phyloP scores from a whole-genome alignment of 1,140 invertebrate genomes.

The Theocolax elegans region DNA sequence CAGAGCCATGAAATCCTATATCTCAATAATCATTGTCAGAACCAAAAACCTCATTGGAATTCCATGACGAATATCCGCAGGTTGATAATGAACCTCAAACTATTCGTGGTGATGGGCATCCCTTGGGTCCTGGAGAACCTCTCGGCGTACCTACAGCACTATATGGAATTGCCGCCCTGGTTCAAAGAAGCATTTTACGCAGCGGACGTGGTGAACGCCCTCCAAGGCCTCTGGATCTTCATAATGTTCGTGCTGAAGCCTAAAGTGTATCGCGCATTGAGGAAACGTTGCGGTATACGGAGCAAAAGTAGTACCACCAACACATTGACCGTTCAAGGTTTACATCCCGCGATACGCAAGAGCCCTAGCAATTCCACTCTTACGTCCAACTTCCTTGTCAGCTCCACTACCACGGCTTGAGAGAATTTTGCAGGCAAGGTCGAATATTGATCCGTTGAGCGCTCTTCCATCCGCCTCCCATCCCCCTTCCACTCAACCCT shows the following conservation, averaged over 20 bases:
- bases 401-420: neutral
- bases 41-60: too few relatives aligned
- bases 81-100: conserved; percentile 76
- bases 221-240: conserved; percentile 75
- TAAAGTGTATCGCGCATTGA: conserved; percentile 64
- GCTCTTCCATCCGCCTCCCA: too few relatives aligned
- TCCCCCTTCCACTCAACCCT: too few relatives aligned
- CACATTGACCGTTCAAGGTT: conserved; percentile 15
- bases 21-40: too few relatives aligned
- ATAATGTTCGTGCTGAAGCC: conserved; percentile 74
- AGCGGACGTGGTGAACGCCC: conserved; percentile 71
- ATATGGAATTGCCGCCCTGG: neutral
- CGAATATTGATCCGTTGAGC: neutral
- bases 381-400: neutral
- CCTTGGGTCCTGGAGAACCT: conserved; percentile 76
- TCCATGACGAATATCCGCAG: too few relatives aligned
- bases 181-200: conserved; percentile 51
- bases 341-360: conserved; percentile 29
- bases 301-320: conserved; percentile 19
- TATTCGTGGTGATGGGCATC: conserved; percentile 82
- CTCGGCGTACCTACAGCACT: conserved; percentile 61
- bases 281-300: conserved; percentile 31
- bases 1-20: too few relatives aligned
- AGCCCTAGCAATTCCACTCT: conserved; percentile 51
- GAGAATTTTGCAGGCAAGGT: neutral